A percentile compares a stretch with the other conserved stretches of the same genome.
These are phyloP conservation scores for Phortica okadai DNA, from an alignment of 2,888 invertebrate species.

Conservation along the genomic window DNA sequence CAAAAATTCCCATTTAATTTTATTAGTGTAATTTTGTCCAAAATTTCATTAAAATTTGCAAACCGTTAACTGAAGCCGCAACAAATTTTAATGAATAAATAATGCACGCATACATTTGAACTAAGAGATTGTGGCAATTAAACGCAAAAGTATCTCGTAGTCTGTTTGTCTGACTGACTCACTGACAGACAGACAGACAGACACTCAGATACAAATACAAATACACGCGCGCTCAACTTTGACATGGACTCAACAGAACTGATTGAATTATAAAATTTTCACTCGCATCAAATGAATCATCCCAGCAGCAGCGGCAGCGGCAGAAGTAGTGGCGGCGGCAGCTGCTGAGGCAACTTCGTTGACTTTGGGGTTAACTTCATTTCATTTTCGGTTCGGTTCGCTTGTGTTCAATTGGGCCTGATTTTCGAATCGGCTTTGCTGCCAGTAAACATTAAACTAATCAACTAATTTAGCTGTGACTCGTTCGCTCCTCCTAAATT, in stretches of 20 bases:
- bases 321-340: background rate
- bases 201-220: background rate
- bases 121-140: background rate
- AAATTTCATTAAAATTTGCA: background rate
- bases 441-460: slow-evolving; percentile 61
- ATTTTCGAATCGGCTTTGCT: slow-evolving; percentile 3
- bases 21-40: background rate
- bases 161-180: background rate
- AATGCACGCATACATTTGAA: background rate
- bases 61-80: background rate
- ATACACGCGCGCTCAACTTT: slow-evolving; percentile 3
- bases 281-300: slow-evolving; percentile 62
- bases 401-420: slow-evolving; percentile 3
- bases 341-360: background rate
- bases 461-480: slow-evolving; percentile 71
- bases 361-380: background rate
- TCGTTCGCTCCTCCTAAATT: slow-evolving; percentile 8
- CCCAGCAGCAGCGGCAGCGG: slow-evolving; percentile 41
- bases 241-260: slow-evolving; percentile 50
- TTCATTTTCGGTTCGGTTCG: background rate
- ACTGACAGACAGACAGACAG: background rate
- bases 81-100: background rate
- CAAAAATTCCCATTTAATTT: background rate
- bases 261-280: slow-evolving; percentile 71
- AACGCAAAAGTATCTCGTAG: background rate